A percentile compares a stretch with the other conserved stretches of the same genome.
These are phyloP conservation scores for Cerastis leucographa DNA, from an alignment of 2,888 invertebrate species.

Conservation along the genomic window DNA sequence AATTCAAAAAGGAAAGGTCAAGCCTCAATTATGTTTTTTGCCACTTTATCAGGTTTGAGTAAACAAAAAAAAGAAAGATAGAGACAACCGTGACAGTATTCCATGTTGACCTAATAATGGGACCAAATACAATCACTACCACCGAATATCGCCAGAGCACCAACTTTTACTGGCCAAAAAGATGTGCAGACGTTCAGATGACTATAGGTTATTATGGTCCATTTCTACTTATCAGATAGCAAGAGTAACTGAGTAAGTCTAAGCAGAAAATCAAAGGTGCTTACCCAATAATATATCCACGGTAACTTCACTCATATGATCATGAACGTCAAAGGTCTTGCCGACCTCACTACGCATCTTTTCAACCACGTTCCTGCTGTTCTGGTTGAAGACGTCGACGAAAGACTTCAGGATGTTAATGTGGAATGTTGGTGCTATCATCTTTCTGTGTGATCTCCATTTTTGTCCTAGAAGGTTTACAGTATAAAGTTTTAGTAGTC, in stretches of 20 bases:
- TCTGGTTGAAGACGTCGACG: constrained; percentile 93
- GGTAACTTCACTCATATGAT: constrained; percentile 93
- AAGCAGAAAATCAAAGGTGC: not conserved
- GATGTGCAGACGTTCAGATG: not conserved
- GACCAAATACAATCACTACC: not conserved
- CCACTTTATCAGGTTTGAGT: not conserved
- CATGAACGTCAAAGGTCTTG: constrained; percentile 92
- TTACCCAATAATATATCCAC: constrained; percentile 92
- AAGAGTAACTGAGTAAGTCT: not conserved
- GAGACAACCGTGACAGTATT: too few relatives aligned
- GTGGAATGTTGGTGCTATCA: constrained; percentile 95
- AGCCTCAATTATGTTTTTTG: too few relatives aligned
- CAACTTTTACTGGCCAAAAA: not conserved
- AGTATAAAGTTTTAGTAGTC: not conserved
- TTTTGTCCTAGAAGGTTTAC: constrained; percentile 89
- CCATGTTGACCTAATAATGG: not conserved
- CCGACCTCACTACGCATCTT: constrained; percentile 91
- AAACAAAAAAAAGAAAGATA: too few relatives aligned
- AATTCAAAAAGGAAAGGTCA: too few relatives aligned
- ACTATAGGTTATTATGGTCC: not conserved
- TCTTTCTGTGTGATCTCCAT: constrained; percentile 94
- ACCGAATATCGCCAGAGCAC: not conserved
- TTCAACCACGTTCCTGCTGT: constrained; percentile 92
- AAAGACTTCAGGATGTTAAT: constrained; percentile 95
- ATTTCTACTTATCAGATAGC: not conserved